A percentile compares a stretch with the other conserved stretches of the same genome.
These are phyloP conservation scores for Okamejei kenojei DNA, from an alignment of 2,797 vertebrate genomes.

Conservation along the genomic window DNA sequence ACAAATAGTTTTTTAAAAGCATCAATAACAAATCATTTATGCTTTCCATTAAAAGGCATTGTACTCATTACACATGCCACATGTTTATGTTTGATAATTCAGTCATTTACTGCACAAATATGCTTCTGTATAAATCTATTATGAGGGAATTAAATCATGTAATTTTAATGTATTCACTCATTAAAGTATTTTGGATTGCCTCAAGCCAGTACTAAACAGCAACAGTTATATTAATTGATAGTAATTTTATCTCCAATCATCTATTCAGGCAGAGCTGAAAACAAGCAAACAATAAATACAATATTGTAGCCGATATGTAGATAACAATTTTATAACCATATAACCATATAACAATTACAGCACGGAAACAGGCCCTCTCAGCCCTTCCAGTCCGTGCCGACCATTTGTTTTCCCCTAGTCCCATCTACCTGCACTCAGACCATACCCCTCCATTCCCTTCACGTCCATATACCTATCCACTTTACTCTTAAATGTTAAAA, in stretches of 20 bases:
- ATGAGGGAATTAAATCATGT: constrained; percentile 32
- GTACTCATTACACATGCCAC: neutral
- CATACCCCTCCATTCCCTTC: no score
- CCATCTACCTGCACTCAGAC: no score
- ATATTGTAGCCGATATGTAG: neutral
- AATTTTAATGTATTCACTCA: neutral
- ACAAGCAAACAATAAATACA: constrained; percentile 4
- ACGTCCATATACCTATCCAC: no score
- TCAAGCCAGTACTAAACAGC: constrained; percentile 23
- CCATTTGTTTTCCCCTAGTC: no score
- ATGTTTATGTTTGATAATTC: neutral
- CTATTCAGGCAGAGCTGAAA: neutral
- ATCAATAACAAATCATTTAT: constrained; percentile 4
- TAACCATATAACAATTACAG: no score
- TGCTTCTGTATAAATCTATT: constrained; percentile 19
- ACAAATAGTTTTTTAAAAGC: neutral
- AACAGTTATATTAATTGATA: neutral
- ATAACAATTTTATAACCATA: no score
- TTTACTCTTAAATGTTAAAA: no score
- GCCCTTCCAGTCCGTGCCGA: no score
- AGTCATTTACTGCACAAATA: neutral
- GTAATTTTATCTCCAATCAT: neutral
- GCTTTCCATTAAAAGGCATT: neutral
- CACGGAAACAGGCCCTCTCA: no score
- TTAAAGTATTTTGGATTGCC: constrained; percentile 33